Percentiles rank a stretch among this genome's conserved stretches.
Evolutionary conservation across 2,113 vertebrate species (phyloP).

Genomic region (Stomatorhinus ivindoensis): DNA sequence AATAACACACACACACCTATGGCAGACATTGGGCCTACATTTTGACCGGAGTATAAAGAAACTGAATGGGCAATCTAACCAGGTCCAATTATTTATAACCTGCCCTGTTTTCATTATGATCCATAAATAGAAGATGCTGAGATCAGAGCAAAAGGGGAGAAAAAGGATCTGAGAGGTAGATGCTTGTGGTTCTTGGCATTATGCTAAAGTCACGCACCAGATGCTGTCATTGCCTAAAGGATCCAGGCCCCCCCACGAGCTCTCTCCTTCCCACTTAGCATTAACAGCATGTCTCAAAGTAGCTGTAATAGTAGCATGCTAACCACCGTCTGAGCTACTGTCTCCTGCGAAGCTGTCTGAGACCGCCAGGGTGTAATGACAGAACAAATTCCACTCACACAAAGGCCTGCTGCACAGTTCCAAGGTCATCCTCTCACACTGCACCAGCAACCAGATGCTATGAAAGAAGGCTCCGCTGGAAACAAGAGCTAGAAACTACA

Average conservation of each 20-base stretch:
- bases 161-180: conserved; percentile 30
- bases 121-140: conserved; percentile 29
- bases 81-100: conserved; percentile 31
- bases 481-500: background rate
- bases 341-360: conserved; percentile 34
- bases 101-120: conserved; percentile 31
- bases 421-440: conserved; percentile 31
- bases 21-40: background rate
- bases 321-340: conserved; percentile 36
- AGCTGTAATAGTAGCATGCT: conserved; percentile 32
- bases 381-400: conserved; percentile 10
- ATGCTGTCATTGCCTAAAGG: conserved; percentile 38
- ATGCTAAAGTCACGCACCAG: conserved; percentile 37
- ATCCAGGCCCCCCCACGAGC: conserved; percentile 15
- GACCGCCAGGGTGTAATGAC: conserved; percentile 39
- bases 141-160: conserved; percentile 10
- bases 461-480: background rate
- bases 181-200: conserved; percentile 41
- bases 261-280: conserved; percentile 34
- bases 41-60: background rate
- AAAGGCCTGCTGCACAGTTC: conserved; percentile 3
- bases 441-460: background rate
- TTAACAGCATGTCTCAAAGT: conserved; percentile 37
- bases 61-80: conserved; percentile 21
- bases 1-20: background rate